These are phyloP conservation scores for Ploceus nigricollis DNA, from an alignment of 2,113 vertebrate genomes.

Conservation along the genomic window DNA sequence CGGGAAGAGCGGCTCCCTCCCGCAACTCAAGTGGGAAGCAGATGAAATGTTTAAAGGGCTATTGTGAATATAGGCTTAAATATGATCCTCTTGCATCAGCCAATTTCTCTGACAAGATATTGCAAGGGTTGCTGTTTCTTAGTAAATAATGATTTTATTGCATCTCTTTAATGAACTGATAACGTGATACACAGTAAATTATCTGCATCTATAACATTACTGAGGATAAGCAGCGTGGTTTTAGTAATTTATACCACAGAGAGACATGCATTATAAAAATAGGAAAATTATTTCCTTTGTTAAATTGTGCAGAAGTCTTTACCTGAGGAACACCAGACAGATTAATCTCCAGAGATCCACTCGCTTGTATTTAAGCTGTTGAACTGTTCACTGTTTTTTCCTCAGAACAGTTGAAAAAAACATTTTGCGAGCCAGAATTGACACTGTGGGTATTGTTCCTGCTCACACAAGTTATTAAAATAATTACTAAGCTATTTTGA, in stretches of 20 bases:
- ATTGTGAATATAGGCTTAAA: constrained; percentile 42
- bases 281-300: constrained; percentile 58
- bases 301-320: constrained; percentile 53
- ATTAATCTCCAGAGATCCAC: constrained; percentile 53
- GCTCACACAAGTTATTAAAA: constrained; percentile 63
- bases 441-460: constrained; percentile 62
- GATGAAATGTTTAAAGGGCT: constrained; percentile 16
- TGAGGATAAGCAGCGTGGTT: constrained; percentile 53
- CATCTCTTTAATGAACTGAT: constrained; percentile 56
- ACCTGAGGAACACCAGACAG: constrained; percentile 49
- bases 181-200: constrained; percentile 47
- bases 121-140: constrained; percentile 50
- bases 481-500: constrained; percentile 65
- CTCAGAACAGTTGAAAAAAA: constrained; percentile 45
- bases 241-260: constrained; percentile 57
- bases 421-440: constrained; percentile 50
- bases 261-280: constrained; percentile 58
- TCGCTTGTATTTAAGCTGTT: constrained; percentile 57
- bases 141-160: constrained; percentile 52
- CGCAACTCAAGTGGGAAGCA: constrained; percentile 10
- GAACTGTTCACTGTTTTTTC: constrained; percentile 48
- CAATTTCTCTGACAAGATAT: constrained; percentile 42
- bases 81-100: constrained; percentile 34
- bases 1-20: neutral
- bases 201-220: constrained; percentile 48